Percentiles rank a stretch among this genome's conserved stretches.
Conservation (phyloP, 2,888 invertebrate genomes). For the Oxycera nigricornis region DNA sequence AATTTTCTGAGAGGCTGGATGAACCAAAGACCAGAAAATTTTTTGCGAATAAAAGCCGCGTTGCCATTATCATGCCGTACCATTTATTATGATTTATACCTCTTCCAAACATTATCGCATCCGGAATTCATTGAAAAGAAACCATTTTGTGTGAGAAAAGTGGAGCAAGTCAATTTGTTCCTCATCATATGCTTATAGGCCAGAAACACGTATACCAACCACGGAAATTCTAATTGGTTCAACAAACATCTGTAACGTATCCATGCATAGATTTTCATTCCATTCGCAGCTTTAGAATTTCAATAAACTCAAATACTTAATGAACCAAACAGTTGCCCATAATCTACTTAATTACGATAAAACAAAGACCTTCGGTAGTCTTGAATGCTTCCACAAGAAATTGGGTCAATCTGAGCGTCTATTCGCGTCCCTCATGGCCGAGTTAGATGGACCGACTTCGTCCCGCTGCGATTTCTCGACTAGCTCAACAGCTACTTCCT, state of each 20-base stretch:
- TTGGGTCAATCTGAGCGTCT: background rate
- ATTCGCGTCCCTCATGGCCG: background rate
- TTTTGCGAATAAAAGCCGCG: too few species aligned
- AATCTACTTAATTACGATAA: background rate
- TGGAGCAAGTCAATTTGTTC: too few species aligned
- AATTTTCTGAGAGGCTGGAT: too few species aligned
- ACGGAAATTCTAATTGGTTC: too few species aligned
- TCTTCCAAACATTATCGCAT: too few species aligned
- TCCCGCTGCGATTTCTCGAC: background rate
- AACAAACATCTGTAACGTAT: background rate
- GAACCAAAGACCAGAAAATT: too few species aligned
- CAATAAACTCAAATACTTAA: background rate
- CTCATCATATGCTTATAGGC: too few species aligned
- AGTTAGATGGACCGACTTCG: background rate
- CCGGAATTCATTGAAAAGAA: too few species aligned
- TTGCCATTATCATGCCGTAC: too few species aligned
- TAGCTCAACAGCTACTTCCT: background rate
- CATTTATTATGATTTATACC: too few species aligned
- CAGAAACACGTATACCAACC: too few species aligned
- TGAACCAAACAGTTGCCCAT: background rate
- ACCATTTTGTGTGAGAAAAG: too few species aligned
- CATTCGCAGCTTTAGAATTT: background rate
- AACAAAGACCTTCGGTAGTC: constrained; percentile 1
- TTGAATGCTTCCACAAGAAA: background rate
- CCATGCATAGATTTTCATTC: background rate